phyloP scores from a whole-genome alignment of 2,797 vertebrate genomes.

The Adrianichthys oophorus region DNA sequence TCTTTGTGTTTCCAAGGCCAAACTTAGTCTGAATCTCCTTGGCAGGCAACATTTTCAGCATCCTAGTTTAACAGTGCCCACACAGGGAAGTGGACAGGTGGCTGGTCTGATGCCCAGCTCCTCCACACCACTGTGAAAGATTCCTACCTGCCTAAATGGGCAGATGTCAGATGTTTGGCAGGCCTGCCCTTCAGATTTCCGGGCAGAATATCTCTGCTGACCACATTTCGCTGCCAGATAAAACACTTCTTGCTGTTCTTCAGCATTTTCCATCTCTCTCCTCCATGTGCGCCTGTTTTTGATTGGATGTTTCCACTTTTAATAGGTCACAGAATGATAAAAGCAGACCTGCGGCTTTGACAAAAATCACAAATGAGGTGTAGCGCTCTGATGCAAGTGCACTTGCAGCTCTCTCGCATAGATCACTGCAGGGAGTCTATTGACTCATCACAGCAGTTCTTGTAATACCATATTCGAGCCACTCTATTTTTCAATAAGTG shows the following conservation, averaged over 20 bases:
- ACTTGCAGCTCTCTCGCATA: constrained; percentile 20
- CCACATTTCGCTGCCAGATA: constrained; percentile 17
- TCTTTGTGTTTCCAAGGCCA: not conserved
- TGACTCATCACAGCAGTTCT: constrained; percentile 25
- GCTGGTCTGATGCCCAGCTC: constrained; percentile 40
- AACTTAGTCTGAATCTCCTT: constrained; percentile 3
- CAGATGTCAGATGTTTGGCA: constrained; percentile 57
- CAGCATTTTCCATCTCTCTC: not conserved
- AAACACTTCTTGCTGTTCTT: constrained; percentile 19
- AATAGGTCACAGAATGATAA: constrained; percentile 41
- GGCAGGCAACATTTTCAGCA: constrained; percentile 6
- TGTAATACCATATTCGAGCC: constrained; percentile 22
- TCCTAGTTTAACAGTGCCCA: constrained; percentile 24
- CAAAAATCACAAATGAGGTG: constrained; percentile 53
- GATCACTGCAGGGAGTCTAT: constrained; percentile 42
- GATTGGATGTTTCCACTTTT: constrained; percentile 45
- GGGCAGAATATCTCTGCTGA: constrained; percentile 22
- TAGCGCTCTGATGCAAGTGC: constrained; percentile 28
- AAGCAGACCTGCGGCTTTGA: constrained; percentile 24
- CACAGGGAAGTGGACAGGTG: constrained; percentile 40
- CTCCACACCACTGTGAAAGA: constrained; percentile 25
- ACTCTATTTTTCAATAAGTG: constrained; percentile 25
- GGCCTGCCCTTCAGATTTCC: constrained; percentile 21
- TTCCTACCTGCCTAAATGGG: constrained; percentile 25
- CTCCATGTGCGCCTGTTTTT: constrained; percentile 24